Evolutionary conservation across 2,888 invertebrate species (phyloP).

Genomic region (Brenthis daphne): DNA sequence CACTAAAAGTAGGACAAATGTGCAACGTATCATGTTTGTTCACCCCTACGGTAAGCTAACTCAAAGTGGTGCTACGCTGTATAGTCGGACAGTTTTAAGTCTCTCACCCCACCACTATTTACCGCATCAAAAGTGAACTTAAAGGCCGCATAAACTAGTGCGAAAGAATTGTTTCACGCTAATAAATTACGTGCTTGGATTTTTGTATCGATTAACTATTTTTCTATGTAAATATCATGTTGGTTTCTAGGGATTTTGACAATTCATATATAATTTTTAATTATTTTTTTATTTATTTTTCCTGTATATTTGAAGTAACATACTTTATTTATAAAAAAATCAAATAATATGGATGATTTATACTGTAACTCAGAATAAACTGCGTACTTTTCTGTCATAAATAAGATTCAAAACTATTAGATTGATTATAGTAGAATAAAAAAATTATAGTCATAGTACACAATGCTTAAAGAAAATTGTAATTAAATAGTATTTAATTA

Average conservation of each 20-base stretch:
- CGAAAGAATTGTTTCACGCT: slow-evolving; percentile 63
- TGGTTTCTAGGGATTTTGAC: too few species aligned
- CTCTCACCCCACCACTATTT: slow-evolving; percentile 71
- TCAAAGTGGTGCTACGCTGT: slow-evolving; percentile 72
- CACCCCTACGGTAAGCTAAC: slow-evolving; percentile 72
- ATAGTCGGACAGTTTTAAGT: slow-evolving; percentile 75
- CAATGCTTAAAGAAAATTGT: too few species aligned
- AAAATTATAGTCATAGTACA: too few species aligned
- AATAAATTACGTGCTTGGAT: slow-evolving; percentile 61
- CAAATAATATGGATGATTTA: not conserved
- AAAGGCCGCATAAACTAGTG: slow-evolving; percentile 73
- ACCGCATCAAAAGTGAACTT: slow-evolving; percentile 72
- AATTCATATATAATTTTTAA: not conserved
- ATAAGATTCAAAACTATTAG: too few species aligned
- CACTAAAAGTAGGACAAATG: slow-evolving; percentile 77
- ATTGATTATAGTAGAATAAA: too few species aligned
- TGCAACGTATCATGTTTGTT: slow-evolving; percentile 72
- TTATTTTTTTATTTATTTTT: not conserved
- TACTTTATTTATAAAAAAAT: not conserved
- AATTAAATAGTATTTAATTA: too few species aligned
- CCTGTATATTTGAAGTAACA: not conserved
- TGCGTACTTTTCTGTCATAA: too few species aligned
- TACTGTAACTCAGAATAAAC: too few species aligned
- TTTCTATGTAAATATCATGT: not conserved
- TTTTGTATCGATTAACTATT: slow-evolving; percentile 56